Evolutionary conservation across 1,140 invertebrate genomes (phyloP), one percentile per base, ranked within the genome.

Genomic region (Geopemphigus sp.): DNA sequence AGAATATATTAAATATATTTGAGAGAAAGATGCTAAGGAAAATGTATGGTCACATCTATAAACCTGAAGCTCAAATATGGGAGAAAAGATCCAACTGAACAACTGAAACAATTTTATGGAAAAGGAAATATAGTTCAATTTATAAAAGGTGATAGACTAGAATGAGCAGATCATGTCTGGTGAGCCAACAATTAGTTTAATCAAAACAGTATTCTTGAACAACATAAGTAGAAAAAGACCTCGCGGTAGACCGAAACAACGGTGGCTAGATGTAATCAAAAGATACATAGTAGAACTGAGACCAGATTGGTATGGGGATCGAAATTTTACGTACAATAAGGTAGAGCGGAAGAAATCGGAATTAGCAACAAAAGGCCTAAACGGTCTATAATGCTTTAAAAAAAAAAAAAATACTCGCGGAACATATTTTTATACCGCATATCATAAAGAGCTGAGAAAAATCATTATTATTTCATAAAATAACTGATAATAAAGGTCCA

Each of bases 1-100:
- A 72, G 2, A 54, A 32, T 54, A 72, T 6, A 24, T 17, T 19
- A 72, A 54, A 72, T 72, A 72, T n/a, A 10, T 72, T 72, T 32
- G n/a, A n/a, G 50, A 72, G 50, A 32, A 54, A 72, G 15, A 15
- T 56, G 6, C n/a, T 29, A 72, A 72, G 26, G 26, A 39, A 54
- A 56, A 72, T 54, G 54, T 3, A 64, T 39, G 61, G 17, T 32
- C 8, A 2, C 1, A 0, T 32, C 3, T 32, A 39, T n/a, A 59
- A 64, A 4, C 29, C 17, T 4, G 14, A n/a, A 19, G 32, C 61
- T 19, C 61, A 64, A 32, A 22, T n/a, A 0, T 6, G 8, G 2
- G 29, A 32, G 29, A 39, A n/a, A 6, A 32, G n/a, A n/a, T n/a
- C 8, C 29, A 29, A 39, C 32, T 19, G 5, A 32, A 39, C 15